Evolutionary conservation across 2,888 invertebrate species (phyloP).

Genomic region (Eudasyphora cyanicolor): DNA sequence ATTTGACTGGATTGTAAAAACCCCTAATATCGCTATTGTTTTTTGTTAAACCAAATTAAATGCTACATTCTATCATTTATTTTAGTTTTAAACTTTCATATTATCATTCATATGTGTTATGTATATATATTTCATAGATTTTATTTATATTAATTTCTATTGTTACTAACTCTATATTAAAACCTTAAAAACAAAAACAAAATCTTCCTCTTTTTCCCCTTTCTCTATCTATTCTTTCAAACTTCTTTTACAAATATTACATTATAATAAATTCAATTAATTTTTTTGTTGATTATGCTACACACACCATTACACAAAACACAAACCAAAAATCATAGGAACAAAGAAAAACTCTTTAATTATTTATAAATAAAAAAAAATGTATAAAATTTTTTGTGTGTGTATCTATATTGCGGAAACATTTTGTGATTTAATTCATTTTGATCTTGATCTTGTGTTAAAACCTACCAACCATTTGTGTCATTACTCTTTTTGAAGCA

Average conservation of each 20-base stretch:
- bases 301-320: constrained; percentile 50
- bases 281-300: constrained; percentile 68
- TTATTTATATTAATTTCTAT: no score
- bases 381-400: constrained; percentile 45
- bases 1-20: no score
- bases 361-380: constrained; percentile 41
- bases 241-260: neutral
- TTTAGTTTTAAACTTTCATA: no score
- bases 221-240: neutral
- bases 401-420: neutral
- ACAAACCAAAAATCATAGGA: neutral
- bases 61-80: no score
- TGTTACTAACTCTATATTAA: no score
- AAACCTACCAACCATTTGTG: no score
- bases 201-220: no score
- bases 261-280: constrained; percentile 80
- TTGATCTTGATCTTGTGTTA: no score
- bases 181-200: no score
- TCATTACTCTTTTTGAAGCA: constrained; percentile 76
- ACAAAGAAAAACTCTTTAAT: constrained; percentile 30
- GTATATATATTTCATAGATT: neutral
- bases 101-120: constrained; percentile 34
- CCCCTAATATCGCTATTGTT: no score
- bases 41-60: no score
- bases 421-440: constrained; percentile 39